Conservation (phyloP, 2,797 vertebrate genomes). For the Diplodus sargus region DNA sequence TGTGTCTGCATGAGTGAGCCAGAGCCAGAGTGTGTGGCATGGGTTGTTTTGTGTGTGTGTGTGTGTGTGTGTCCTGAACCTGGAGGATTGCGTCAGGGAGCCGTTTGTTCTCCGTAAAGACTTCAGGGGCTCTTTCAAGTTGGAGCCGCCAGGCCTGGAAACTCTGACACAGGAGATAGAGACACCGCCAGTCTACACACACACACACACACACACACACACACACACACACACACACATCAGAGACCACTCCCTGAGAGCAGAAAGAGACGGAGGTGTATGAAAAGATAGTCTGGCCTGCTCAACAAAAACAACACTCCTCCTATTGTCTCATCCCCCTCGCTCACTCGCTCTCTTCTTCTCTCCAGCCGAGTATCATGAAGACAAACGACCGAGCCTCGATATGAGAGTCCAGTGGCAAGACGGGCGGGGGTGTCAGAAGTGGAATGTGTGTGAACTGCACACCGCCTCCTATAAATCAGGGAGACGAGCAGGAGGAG, state of each 20-base stretch:
- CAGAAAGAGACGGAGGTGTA: conserved; percentile 43
- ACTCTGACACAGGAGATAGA: conserved; percentile 72
- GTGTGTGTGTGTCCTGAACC: conserved; percentile 59
- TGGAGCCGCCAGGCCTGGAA: conserved; percentile 69
- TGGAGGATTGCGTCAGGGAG: conserved; percentile 57
- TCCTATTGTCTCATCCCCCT: conserved; percentile 58
- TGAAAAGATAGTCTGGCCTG: conserved; percentile 50
- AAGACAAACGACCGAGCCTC: conserved; percentile 73
- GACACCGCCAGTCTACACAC: conserved; percentile 32
- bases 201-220: conserved; percentile 22
- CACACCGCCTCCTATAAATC: conserved; percentile 81
- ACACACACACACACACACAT: conserved; percentile 35
- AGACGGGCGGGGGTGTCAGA: conserved; percentile 51
- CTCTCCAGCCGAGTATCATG: conserved; percentile 63
- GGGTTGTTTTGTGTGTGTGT: conserved; percentile 9
- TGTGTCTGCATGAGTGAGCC: conserved; percentile 62
- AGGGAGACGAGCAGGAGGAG: conserved; percentile 72
- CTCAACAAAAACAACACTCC: conserved; percentile 71
- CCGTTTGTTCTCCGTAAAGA: conserved; percentile 69
- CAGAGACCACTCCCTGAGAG: conserved; percentile 44
- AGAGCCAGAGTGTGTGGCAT: conserved; percentile 60
- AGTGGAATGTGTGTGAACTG: conserved; percentile 84
- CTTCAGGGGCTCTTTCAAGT: conserved; percentile 58
- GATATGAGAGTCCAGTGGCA: conserved; percentile 78
- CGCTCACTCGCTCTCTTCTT: conserved; percentile 47